A percentile compares a stretch with the other conserved stretches of the same genome.
Conservation (phyloP, 2,113 vertebrate species). For the Gadus macrocephalus region DNA sequence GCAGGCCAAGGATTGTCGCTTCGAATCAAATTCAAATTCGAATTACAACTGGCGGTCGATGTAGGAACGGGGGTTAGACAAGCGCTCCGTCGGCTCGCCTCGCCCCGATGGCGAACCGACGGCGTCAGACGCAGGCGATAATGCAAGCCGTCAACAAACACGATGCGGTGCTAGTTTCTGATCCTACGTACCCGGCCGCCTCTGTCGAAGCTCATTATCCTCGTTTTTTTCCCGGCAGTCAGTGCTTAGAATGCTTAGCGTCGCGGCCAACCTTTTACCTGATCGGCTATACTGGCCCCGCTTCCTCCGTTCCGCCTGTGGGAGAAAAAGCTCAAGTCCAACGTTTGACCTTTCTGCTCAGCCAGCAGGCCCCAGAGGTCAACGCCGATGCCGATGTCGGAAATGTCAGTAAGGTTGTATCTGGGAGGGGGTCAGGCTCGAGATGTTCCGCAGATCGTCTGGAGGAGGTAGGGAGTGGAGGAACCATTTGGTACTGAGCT, state of each 20-base stretch:
- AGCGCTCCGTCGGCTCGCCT: background rate
- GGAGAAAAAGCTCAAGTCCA: conserved; percentile 13
- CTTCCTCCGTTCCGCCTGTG: conserved; percentile 1
- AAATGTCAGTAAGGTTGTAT: conserved; percentile 57
- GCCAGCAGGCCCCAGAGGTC: conserved; percentile 37
- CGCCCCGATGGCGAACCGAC: too few species aligned
- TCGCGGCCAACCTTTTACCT: too few species aligned
- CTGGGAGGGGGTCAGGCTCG: conserved; percentile 25
- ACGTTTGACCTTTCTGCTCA: conserved; percentile 50
- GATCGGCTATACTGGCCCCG: too few species aligned
- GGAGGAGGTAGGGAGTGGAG: background rate
- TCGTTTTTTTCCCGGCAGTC: too few species aligned
- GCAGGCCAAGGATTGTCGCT: conserved; percentile 56
- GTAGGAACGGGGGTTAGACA: conserved; percentile 28
- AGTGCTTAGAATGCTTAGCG: too few species aligned
- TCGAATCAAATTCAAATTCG: conserved; percentile 43
- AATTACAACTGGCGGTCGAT: conserved; percentile 62
- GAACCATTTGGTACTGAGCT: too few species aligned
- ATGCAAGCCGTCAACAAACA: too few species aligned
- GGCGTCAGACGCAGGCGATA: too few species aligned
- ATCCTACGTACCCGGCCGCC: too few species aligned
- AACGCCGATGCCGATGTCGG: conserved; percentile 34
- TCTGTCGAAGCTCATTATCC: too few species aligned
- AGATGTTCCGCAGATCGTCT: conserved; percentile 46
- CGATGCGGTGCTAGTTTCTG: too few species aligned